phyloP scores from a whole-genome alignment of 2,113 vertebrate genomes.

The Todiramphus chloris region DNA sequence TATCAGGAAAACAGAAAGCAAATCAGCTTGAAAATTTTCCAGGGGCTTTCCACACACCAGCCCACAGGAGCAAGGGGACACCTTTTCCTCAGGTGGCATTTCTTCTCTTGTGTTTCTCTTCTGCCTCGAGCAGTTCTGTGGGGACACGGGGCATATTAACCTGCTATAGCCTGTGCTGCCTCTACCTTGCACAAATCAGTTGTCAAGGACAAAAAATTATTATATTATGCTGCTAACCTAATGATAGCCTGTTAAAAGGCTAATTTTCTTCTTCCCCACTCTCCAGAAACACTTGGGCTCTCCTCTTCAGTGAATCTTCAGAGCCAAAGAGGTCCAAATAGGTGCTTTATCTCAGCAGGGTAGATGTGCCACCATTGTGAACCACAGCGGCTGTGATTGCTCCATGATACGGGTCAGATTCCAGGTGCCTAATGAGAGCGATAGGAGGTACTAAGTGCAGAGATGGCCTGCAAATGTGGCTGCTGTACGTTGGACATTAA shows the following conservation, averaged over 20 bases:
- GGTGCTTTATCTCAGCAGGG: constrained; percentile 49
- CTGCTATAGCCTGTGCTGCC: neutral
- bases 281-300: constrained; percentile 28
- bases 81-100: neutral
- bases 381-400: neutral
- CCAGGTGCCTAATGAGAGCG: constrained; percentile 14
- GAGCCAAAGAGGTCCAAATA: constrained; percentile 26
- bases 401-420: constrained; percentile 15
- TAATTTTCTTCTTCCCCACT: neutral
- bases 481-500: neutral
- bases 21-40: neutral
- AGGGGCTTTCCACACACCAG: neutral
- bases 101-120: neutral
- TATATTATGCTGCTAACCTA: constrained; percentile 24
- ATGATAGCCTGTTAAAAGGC: neutral
- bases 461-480: constrained; percentile 18
- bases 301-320: constrained; percentile 32
- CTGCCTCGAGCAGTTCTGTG: neutral
- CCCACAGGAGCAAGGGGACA: neutral
- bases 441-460: constrained; percentile 19
- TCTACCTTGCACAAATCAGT: neutral
- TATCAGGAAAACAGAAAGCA: neutral
- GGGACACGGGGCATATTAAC: neutral
- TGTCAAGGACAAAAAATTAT: neutral
- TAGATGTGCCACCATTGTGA: neutral